A percentile compares a stretch with the other conserved stretches of the same genome.
These are phyloP conservation scores for Phrynosoma platyrhinos DNA, from an alignment of 2,113 vertebrate genomes.

Conservation along the genomic window DNA sequence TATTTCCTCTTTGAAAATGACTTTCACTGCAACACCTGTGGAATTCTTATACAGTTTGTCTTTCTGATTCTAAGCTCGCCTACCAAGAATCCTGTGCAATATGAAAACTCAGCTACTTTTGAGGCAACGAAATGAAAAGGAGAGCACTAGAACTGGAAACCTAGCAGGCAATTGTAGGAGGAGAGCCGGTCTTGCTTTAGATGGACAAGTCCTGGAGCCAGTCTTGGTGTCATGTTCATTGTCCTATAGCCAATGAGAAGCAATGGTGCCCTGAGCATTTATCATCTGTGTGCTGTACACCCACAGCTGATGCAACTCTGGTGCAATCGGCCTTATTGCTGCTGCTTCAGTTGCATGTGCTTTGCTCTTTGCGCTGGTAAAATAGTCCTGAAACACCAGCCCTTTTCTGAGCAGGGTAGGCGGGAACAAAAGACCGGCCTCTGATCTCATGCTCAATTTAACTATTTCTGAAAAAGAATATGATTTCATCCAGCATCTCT, in stretches of 20 bases:
- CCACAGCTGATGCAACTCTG: constrained; percentile 55
- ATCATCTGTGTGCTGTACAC: neutral
- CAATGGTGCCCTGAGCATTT: neutral
- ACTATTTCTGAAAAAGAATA: neutral
- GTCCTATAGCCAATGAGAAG: neutral
- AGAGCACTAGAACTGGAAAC: neutral
- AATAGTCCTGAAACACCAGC: constrained; percentile 40
- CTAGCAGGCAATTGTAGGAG: neutral
- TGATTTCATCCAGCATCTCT: neutral
- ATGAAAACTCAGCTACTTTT: neutral
- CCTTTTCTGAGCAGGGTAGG: neutral
- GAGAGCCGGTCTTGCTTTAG: neutral
- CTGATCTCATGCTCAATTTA: neutral
- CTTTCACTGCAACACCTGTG: too few relatives aligned
- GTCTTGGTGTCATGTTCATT: neutral
- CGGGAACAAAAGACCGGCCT: neutral
- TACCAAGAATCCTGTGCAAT: neutral
- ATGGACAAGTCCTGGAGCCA: constrained; percentile 8
- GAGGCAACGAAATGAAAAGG: neutral
- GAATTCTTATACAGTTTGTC: neutral
- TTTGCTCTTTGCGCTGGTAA: constrained; percentile 22
- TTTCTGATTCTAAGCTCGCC: neutral
- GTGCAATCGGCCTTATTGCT: constrained; percentile 27
- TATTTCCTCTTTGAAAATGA: neutral
- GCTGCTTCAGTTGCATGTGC: neutral